Evolutionary conservation across 2,797 vertebrate species (phyloP).

Genomic region (Urocyon cinereoargenteus): DNA sequence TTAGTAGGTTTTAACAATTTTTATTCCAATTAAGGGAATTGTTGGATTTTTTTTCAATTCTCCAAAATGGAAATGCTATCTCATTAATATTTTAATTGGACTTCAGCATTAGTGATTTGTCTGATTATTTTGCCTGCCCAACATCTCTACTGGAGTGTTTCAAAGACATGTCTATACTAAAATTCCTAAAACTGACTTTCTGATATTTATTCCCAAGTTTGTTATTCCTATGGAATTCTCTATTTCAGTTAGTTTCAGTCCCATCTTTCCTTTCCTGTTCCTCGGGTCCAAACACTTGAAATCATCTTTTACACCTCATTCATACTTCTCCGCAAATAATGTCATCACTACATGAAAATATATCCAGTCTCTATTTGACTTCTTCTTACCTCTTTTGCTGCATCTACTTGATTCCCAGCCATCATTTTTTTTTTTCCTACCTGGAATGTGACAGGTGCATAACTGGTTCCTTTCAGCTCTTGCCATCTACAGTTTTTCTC

Average conservation of each 20-base stretch:
- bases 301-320: not conserved
- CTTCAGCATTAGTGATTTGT: not conserved
- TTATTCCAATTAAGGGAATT: not conserved
- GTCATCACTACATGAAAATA: not conserved
- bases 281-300: not conserved
- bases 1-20: not conserved
- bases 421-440: not conserved
- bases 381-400: not conserved
- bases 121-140: not conserved
- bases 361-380: not conserved
- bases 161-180: not conserved
- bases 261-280: not conserved
- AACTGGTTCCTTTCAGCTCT: not conserved
- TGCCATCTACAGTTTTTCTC: not conserved
- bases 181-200: not conserved
- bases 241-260: not conserved
- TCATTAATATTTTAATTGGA: not conserved
- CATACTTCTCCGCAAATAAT: not conserved
- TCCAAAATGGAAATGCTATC: not conserved
- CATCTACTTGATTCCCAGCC: not conserved
- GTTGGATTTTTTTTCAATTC: not conserved
- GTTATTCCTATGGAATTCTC: not conserved
- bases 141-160: not conserved
- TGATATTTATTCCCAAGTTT: not conserved
- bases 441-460: not conserved